Evolutionary conservation across 2,797 vertebrate genomes (phyloP), one percentile per base, ranked within the genome.

Genomic region (Muscicapa comitata): DNA sequence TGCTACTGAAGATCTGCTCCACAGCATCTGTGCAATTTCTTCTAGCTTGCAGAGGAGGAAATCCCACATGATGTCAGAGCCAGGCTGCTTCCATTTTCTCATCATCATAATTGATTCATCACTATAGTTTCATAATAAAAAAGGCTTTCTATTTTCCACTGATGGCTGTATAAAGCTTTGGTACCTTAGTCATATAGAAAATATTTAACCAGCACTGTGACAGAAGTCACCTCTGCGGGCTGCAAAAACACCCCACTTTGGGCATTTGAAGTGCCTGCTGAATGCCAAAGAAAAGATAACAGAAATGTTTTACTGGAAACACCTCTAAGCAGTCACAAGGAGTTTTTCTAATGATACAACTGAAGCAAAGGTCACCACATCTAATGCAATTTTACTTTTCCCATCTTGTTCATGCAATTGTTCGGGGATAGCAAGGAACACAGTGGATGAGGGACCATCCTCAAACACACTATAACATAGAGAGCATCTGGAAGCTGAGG

Each of bases 401-500:
- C 50, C 2, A 0, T 65, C 70, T 66, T n/a, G 4, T 43, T 83
- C 25, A 13, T 10, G 10, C 25, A 76, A 7, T 10, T 1, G 16
- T 57, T 66, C 0, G 0, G 35, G 45, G 43, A 71, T 9, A 33
- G 55, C 26, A 70, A 62, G 2, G 3, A 90, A 54, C 17, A 11
- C 0, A 0, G 28, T 57, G 23, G 23, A 58, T 35, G 23, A 84
- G 37, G 37, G 20, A 38, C 29, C 29, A 71, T 40, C 43, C 43
- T 25, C n/a, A 62, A 63, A 38, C 35, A 43, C 0, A 0, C 14
- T 54, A 17, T 53, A 81, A 72, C 1, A 1, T 0, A 78, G 40
- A 75, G 14, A 75, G 31, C 18, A 70, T 53, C 42, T 76, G 55
- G 40, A 76, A 93, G 19, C 2, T 2, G 29, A 43, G 35, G 25